Percentiles rank a stretch among this genome's conserved stretches.
Conservation (phyloP, 2,797 vertebrate genomes). For the Fringilla coelebs region DNA sequence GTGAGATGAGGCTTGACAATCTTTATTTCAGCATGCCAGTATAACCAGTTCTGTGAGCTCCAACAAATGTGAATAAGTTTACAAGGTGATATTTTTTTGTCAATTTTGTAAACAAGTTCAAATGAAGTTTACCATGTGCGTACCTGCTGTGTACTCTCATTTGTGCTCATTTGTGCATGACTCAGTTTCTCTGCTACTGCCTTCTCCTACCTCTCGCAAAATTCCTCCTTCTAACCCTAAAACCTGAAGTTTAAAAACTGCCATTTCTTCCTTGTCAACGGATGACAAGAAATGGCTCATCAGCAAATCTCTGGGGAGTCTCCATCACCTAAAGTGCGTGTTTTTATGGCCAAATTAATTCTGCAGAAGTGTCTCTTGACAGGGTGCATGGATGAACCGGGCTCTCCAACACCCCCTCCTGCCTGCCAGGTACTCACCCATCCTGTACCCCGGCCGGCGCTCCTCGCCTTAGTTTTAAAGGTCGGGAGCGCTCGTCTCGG, state of each 20-base stretch:
- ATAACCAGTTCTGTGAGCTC: constrained; percentile 46
- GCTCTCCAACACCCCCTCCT: background rate
- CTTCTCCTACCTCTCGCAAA: background rate
- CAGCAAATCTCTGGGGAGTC: background rate
- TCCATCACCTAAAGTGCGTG: background rate
- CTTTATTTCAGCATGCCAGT: constrained; percentile 39
- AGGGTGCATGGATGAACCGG: background rate
- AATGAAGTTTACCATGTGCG: constrained; percentile 57
- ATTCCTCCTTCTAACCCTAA: background rate
- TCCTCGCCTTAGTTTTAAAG: background rate
- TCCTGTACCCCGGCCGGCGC: accelerated
- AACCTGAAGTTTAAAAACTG: background rate
- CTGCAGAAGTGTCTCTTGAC: background rate
- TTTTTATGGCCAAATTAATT: accelerated
- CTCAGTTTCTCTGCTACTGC: background rate
- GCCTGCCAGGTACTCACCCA: background rate
- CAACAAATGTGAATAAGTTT: constrained; percentile 38
- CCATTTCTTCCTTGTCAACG: background rate
- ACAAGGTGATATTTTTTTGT: constrained; percentile 45
- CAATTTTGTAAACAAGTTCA: constrained; percentile 48
- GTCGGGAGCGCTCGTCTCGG: accelerated
- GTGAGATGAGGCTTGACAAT: constrained; percentile 29
- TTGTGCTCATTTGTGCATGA: constrained; percentile 54
- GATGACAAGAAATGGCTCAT: background rate
- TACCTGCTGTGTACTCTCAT: constrained; percentile 45